A percentile compares a stretch with the other conserved stretches of the same genome.
Evolutionary conservation across 2,113 vertebrate species (phyloP).

Genomic region (Cettia cetti): DNA sequence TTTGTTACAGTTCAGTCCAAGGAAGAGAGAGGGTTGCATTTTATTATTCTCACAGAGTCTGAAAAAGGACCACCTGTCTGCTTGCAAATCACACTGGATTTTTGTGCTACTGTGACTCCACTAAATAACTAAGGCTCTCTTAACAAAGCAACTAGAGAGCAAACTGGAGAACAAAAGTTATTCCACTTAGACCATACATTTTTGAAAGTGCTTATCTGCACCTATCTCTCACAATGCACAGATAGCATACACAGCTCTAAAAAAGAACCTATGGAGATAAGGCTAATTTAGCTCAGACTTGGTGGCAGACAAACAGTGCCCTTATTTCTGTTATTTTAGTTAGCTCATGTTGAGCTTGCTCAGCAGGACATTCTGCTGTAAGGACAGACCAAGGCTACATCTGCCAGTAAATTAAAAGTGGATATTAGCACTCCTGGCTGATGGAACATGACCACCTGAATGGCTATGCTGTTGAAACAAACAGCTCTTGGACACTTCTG

Average conservation of each 20-base stretch:
- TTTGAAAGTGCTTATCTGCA: neutral
- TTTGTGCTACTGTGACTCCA: neutral
- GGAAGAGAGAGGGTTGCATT: neutral
- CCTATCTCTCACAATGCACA: neutral
- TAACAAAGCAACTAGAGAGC: neutral
- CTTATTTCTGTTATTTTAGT: constrained; percentile 48
- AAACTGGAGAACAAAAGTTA: neutral
- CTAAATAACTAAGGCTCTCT: neutral
- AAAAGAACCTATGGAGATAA: neutral
- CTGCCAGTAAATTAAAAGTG: neutral
- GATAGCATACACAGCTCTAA: neutral
- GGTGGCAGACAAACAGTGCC: neutral
- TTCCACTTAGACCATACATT: neutral
- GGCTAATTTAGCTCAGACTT: constrained; percentile 1
- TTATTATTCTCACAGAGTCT: neutral
- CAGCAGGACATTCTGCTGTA: neutral
- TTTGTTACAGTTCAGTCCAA: neutral
- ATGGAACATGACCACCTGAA: neutral
- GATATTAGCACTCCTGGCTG: neutral
- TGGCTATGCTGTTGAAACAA: neutral
- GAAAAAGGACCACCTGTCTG: neutral
- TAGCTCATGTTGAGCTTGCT: neutral
- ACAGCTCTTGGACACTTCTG: neutral
- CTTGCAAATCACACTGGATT: neutral
- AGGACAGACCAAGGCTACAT: neutral